Percentiles rank a stretch among this genome's conserved stretches.
These are phyloP conservation scores for Serrognathus titanus DNA, from an alignment of 2,888 invertebrate species.

Conservation along the genomic window DNA sequence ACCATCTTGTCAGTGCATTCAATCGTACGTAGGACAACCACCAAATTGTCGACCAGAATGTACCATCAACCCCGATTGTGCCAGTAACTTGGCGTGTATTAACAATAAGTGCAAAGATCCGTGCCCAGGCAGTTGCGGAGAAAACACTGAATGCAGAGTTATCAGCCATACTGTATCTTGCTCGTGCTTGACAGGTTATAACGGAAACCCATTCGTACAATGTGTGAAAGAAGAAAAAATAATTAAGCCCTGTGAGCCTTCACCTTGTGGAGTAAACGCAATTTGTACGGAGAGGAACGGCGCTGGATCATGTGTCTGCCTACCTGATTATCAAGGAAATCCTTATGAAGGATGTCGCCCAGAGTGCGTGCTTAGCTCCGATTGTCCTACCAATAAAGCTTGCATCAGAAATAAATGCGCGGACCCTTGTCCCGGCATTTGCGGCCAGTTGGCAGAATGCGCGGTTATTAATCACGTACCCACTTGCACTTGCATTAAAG, in stretches of 20 bases:
- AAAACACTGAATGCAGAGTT: conserved; percentile 75
- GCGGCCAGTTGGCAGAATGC: conserved; percentile 80
- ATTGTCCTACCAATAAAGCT: conserved; percentile 78
- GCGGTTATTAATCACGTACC: conserved; percentile 82
- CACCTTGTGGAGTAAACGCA: conserved; percentile 84
- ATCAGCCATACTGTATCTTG: conserved; percentile 80
- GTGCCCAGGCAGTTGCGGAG: conserved; percentile 77
- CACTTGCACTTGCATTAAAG: conserved; percentile 73
- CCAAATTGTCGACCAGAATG: conserved; percentile 83
- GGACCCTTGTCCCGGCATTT: conserved; percentile 83
- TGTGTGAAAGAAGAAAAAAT: conserved; percentile 59
- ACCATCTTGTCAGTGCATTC: conserved; percentile 74
- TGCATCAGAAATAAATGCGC: conserved; percentile 80
- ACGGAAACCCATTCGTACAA: conserved; percentile 80
- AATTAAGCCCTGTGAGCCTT: conserved; percentile 76
- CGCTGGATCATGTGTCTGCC: conserved; percentile 76
- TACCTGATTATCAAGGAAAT: conserved; percentile 78
- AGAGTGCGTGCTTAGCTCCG: conserved; percentile 82
- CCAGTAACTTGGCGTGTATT: conserved; percentile 72
- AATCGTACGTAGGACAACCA: conserved; percentile 73
- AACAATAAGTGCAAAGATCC: conserved; percentile 79
- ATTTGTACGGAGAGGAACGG: conserved; percentile 73
- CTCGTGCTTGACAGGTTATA: conserved; percentile 70
- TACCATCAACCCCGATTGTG: conserved; percentile 77
- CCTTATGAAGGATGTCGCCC: conserved; percentile 84